Conservation (phyloP, 2,797 vertebrate species). For the Poeciliopsis gracilis region DNA sequence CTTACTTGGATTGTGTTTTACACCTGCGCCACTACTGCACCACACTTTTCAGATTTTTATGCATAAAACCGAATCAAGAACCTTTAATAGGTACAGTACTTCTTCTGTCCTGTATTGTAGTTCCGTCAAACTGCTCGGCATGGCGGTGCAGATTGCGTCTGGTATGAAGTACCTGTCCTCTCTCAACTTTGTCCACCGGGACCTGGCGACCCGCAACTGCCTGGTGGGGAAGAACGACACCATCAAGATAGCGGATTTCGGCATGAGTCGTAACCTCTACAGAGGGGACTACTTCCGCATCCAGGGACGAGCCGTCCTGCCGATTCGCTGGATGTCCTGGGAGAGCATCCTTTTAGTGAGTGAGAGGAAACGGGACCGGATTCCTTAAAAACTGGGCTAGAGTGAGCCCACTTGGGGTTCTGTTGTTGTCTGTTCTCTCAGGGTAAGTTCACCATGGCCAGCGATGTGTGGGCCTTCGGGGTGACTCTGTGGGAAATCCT, state of each 20-base stretch:
- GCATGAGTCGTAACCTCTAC: constrained; percentile 98
- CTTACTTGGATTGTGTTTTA: too few relatives aligned
- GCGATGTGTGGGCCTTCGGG: constrained; percentile 95
- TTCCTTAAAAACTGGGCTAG: background rate
- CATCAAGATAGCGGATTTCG: constrained; percentile 98
- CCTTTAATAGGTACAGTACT: background rate
- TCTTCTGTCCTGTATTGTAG: constrained; percentile 59
- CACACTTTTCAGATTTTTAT: background rate
- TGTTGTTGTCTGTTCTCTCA: constrained; percentile 50
- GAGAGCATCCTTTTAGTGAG: constrained; percentile 95
- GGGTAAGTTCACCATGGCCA: constrained; percentile 98
- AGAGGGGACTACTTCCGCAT: constrained; percentile 97
- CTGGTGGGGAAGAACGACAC: constrained; percentile 93
- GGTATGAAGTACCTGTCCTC: constrained; percentile 98
- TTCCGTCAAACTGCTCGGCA: constrained; percentile 85
- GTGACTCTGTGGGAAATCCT: constrained; percentile 97
- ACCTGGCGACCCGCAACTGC: constrained; percentile 96
- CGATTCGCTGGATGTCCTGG: constrained; percentile 99
- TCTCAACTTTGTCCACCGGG: constrained; percentile 96
- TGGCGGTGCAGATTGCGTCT: constrained; percentile 93
- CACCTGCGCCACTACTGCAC: too few relatives aligned
- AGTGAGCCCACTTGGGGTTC: background rate
- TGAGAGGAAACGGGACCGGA: too few relatives aligned
- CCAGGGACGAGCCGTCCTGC: constrained; percentile 95
- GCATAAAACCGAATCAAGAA: background rate